Percentiles rank a stretch among this genome's conserved stretches.
Conservation (phyloP, 2,888 invertebrate genomes). For the Empis stercorea region DNA sequence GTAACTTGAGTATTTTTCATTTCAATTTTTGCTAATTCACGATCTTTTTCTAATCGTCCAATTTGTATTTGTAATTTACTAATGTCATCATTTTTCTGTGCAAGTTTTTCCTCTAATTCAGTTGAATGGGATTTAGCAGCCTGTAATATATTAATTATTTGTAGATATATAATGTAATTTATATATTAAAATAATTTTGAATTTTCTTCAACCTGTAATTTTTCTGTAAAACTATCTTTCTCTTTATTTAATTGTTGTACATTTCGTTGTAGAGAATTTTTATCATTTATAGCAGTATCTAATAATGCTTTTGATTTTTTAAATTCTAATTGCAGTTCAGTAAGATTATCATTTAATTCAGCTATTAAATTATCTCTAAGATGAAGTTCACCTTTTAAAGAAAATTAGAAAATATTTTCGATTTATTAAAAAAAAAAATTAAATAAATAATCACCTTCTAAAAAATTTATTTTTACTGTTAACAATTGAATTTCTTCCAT, state of each 20-base stretch:
- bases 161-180: not conserved
- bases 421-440: no score
- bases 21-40: slow-evolving; percentile 47
- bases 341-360: slow-evolving; percentile 30
- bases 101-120: slow-evolving; percentile 68
- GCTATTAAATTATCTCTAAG: slow-evolving; percentile 30
- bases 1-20: slow-evolving; percentile 27
- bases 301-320: slow-evolving; percentile 46
- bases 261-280: slow-evolving; percentile 63
- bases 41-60: slow-evolving; percentile 56
- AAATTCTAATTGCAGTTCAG: slow-evolving; percentile 27
- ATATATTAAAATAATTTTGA: no score
- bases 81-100: slow-evolving; percentile 58
- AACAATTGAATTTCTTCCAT: slow-evolving; percentile 30
- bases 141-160: slow-evolving; percentile 20
- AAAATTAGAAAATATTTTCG: no score
- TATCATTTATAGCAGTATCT: slow-evolving; percentile 61
- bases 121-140: slow-evolving; percentile 54
- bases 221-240: slow-evolving; percentile 51
- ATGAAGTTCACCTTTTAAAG: slow-evolving; percentile 26
- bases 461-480: slow-evolving; percentile 27
- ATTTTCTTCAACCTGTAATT: not conserved
- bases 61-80: slow-evolving; percentile 55
- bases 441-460: slow-evolving; percentile 22
- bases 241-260: slow-evolving; percentile 55